These are phyloP conservation scores for Tribolium castaneum DNA, from an alignment of 1,140 invertebrate species.

Conservation along the genomic window DNA sequence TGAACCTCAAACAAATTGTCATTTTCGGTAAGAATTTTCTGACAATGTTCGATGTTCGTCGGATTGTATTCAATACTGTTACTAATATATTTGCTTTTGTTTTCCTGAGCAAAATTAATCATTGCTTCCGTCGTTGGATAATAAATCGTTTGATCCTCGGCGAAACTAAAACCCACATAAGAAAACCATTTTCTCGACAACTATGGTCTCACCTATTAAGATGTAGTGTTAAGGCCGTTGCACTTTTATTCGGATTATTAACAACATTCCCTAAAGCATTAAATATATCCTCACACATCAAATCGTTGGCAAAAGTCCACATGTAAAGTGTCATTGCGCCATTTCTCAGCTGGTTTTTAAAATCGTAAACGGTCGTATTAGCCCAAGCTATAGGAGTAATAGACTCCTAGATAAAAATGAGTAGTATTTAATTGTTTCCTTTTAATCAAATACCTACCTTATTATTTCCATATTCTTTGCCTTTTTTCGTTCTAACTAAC, in stretches of 20 bases:
- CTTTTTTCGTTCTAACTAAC: conserved; percentile 71
- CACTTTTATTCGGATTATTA: conserved; percentile 85
- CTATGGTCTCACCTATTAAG: conserved; percentile 75
- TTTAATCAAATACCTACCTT: not conserved
- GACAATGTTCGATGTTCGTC: conserved; percentile 48
- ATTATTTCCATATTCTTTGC: conserved; percentile 60
- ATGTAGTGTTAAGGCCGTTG: conserved; percentile 82
- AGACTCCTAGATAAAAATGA: not conserved
- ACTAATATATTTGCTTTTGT: conserved; percentile 17
- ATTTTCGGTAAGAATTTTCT: conserved; percentile 62
- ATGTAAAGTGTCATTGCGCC: conserved; percentile 90
- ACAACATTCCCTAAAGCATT: conserved; percentile 89
- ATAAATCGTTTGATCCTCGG: conserved; percentile 74
- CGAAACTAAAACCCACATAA: conserved; percentile 69
- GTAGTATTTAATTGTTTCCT: not conserved
- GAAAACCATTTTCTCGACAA: conserved; percentile 30
- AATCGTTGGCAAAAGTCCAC: conserved; percentile 90
- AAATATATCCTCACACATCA: conserved; percentile 81
- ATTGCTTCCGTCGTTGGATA: conserved; percentile 80
- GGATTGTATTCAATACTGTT: conserved; percentile 34
- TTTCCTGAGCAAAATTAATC: conserved; percentile 70
- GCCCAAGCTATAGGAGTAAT: conserved; percentile 86
- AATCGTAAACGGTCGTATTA: conserved; percentile 95
- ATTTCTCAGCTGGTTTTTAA: conserved; percentile 85
- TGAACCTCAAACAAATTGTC: conserved; percentile 91